Percentiles rank a stretch among this genome's conserved stretches.
Evolutionary conservation across 2,888 invertebrate species (phyloP).

Genomic region (Drosophila putrida): DNA sequence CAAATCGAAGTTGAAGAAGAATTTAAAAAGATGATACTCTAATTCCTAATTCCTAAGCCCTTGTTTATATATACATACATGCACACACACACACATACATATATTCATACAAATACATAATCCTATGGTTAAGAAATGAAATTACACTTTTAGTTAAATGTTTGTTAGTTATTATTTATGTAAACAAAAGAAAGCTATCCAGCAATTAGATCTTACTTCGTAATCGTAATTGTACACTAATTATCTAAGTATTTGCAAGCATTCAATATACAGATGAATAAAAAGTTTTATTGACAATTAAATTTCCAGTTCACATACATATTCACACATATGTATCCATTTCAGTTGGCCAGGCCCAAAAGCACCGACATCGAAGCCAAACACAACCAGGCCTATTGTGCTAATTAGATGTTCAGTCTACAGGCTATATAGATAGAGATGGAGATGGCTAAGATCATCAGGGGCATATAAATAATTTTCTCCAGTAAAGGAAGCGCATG

Average conservation of each 20-base stretch:
- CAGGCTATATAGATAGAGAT: background rate
- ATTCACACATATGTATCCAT: background rate
- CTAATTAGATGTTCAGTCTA: conserved; percentile 62
- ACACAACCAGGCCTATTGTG: conserved; percentile 50
- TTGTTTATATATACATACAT: conserved; percentile 56
- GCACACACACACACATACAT: background rate
- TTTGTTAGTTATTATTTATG: conserved; percentile 82
- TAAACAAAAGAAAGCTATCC: conserved; percentile 43
- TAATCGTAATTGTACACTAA: conserved; percentile 37
- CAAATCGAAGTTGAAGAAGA: conserved; percentile 3
- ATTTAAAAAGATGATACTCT: conserved; percentile 16
- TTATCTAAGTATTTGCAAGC: conserved; percentile 73
- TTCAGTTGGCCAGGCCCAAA: conserved; percentile 8
- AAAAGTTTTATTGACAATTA: conserved; percentile 78
- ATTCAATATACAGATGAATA: conserved; percentile 71
- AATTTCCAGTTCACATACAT: conserved; percentile 20
- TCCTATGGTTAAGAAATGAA: conserved; percentile 48
- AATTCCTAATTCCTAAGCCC: conserved; percentile 38
- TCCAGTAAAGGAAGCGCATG: conserved; percentile 79
- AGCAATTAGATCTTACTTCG: conserved; percentile 57
- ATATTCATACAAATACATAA: conserved; percentile 20
- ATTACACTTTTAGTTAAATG: conserved; percentile 71
- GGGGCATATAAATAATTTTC: conserved; percentile 77
- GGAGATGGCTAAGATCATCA: conserved; percentile 45
- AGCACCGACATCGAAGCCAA: background rate